Evolutionary conservation across 2,888 invertebrate genomes (phyloP).

Genomic region (Phasia obesa): DNA sequence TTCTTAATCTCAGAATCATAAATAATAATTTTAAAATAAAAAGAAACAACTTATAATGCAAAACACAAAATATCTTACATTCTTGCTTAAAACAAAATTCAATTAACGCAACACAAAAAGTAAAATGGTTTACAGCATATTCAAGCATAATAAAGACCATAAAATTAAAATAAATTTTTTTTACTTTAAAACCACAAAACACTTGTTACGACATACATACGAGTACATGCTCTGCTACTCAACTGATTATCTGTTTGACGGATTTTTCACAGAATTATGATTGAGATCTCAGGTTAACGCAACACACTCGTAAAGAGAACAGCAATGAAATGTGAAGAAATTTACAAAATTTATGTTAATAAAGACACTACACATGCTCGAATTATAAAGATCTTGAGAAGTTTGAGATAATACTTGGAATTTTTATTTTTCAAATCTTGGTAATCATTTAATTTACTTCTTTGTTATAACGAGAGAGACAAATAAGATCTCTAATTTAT

Average conservation of each 20-base stretch:
- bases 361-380: slow-evolving; percentile 38
- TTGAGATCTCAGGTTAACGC: slow-evolving; percentile 75
- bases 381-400: slow-evolving; percentile 32
- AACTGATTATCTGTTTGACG: slow-evolving; percentile 68
- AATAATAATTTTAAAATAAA: not conserved
- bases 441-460: slow-evolving; percentile 50
- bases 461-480: slow-evolving; percentile 21
- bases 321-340: slow-evolving; percentile 73
- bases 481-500: slow-evolving; percentile 51
- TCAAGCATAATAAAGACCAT: not conserved
- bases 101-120: slow-evolving; percentile 1
- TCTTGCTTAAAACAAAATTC: slow-evolving; percentile 54
- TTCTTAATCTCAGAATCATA: slow-evolving; percentile 1
- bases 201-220: slow-evolving; percentile 64
- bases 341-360: slow-evolving; percentile 36
- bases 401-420: slow-evolving; percentile 61
- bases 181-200: slow-evolving; percentile 52
- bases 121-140: slow-evolving; percentile 39
- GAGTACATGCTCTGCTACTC: not conserved
- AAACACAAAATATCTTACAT: slow-evolving; percentile 45
- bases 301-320: slow-evolving; percentile 74
- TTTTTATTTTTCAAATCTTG: slow-evolving; percentile 51
- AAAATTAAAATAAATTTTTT: not conserved
- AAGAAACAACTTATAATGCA: slow-evolving; percentile 52
- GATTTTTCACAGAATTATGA: slow-evolving; percentile 77